Evolutionary conservation across 2,113 vertebrate species (phyloP).

Genomic region (Symphodus melops): DNA sequence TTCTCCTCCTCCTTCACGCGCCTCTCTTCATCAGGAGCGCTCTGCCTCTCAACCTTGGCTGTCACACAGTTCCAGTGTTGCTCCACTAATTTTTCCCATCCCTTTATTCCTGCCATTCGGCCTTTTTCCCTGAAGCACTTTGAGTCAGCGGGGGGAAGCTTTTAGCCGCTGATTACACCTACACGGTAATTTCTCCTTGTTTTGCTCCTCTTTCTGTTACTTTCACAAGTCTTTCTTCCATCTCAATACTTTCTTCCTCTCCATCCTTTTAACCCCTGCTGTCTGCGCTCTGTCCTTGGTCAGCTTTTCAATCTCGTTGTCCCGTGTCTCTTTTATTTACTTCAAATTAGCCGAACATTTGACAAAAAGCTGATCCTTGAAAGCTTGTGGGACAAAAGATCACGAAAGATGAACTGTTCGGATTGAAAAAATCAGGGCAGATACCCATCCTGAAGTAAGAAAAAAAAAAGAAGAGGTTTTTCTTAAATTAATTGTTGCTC

Average conservation of each 20-base stretch:
- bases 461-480: background rate
- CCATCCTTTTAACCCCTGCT: conserved; percentile 6
- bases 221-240: conserved; percentile 36
- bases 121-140: conserved; percentile 77
- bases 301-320: background rate
- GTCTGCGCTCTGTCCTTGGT: conserved; percentile 5
- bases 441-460: background rate
- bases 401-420: too few species aligned
- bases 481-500: background rate
- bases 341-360: background rate
- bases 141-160: conserved; percentile 77
- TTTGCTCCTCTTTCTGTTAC: conserved; percentile 60
- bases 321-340: background rate
- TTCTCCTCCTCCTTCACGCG: conserved; percentile 15
- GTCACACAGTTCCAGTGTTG: conserved; percentile 58
- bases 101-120: conserved; percentile 70
- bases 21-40: conserved; percentile 51
- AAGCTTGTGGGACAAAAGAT: background rate
- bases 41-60: conserved; percentile 67
- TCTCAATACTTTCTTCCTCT: background rate
- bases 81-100: conserved; percentile 72
- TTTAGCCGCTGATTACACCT: conserved; percentile 79
- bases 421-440: too few species aligned
- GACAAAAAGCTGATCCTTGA: background rate
- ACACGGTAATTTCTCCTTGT: conserved; percentile 72